A percentile compares a stretch with the other conserved stretches of the same genome.
phyloP scores from a whole-genome alignment of 2,797 vertebrate genomes.

The Phrynocephalus guinanensis region DNA sequence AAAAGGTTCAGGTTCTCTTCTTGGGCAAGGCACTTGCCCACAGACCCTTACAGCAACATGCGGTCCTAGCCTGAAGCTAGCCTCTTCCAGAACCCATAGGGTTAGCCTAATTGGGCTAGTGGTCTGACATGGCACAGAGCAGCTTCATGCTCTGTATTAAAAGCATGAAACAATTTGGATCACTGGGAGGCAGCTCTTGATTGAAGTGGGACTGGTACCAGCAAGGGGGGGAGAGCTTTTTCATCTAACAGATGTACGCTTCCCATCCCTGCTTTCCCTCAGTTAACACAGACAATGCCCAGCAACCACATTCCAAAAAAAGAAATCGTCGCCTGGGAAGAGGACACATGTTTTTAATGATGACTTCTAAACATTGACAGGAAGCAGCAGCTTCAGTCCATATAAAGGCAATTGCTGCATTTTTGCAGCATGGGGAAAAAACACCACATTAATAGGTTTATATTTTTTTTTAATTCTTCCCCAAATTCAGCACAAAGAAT shows the following conservation, averaged over 20 bases:
- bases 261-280: conserved; percentile 52
- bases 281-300: conserved; percentile 55
- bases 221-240: conserved; percentile 53
- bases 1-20: background rate
- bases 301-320: conserved; percentile 55
- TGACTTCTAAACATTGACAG: conserved; percentile 71
- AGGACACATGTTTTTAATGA: conserved; percentile 71
- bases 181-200: background rate
- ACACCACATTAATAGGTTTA: conserved; percentile 53
- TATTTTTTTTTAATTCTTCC: conserved; percentile 51
- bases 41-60: background rate
- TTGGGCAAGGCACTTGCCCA: background rate
- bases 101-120: background rate
- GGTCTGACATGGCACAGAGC: background rate
- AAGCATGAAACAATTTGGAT: background rate
- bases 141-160: background rate
- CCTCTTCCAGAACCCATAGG: background rate
- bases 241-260: conserved; percentile 50
- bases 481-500: conserved; percentile 52
- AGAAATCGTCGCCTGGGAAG: conserved; percentile 54
- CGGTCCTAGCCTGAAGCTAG: background rate
- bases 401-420: conserved; percentile 67
- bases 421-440: conserved; percentile 44
- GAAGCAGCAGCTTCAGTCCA: conserved; percentile 65
- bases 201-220: conserved; percentile 41